Evolutionary conservation across 2,888 invertebrate genomes (phyloP).

Genomic region (Mesoligia furuncula): DNA sequence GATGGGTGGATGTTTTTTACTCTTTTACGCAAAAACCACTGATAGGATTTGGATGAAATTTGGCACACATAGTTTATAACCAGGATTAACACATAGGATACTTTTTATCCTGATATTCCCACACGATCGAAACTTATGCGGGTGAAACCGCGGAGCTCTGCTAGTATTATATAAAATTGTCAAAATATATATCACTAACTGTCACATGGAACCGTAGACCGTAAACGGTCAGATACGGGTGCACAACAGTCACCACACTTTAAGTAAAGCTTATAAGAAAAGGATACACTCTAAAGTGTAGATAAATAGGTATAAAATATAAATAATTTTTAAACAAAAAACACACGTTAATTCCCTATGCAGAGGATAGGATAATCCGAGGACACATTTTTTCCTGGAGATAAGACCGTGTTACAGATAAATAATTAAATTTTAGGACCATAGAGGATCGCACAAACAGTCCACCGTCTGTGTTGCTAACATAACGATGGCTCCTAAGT

Average conservation of each 20-base stretch:
- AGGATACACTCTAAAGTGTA: slow-evolving; percentile 11
- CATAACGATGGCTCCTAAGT: no score
- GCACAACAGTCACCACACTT: not conserved
- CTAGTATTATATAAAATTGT: not conserved
- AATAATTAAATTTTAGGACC: not conserved
- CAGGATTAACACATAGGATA: no score
- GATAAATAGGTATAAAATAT: slow-evolving; percentile 24
- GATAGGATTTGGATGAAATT: no score
- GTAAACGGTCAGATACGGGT: not conserved
- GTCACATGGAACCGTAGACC: not conserved
- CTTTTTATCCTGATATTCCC: no score
- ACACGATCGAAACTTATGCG: no score
- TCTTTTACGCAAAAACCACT: no score
- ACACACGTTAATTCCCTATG: not conserved
- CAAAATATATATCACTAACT: not conserved
- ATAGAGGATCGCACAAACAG: not conserved
- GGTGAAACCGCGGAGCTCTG: no score
- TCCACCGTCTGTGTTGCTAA: not conserved
- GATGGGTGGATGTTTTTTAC: no score
- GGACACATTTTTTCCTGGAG: not conserved
- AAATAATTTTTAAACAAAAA: slow-evolving; percentile 12
- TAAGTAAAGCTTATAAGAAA: not conserved
- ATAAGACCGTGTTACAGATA: not conserved
- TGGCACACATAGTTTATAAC: no score
- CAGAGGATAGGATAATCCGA: not conserved